phyloP scores from a whole-genome alignment of 2,888 invertebrate genomes.

The Acronicta leporina region DNA sequence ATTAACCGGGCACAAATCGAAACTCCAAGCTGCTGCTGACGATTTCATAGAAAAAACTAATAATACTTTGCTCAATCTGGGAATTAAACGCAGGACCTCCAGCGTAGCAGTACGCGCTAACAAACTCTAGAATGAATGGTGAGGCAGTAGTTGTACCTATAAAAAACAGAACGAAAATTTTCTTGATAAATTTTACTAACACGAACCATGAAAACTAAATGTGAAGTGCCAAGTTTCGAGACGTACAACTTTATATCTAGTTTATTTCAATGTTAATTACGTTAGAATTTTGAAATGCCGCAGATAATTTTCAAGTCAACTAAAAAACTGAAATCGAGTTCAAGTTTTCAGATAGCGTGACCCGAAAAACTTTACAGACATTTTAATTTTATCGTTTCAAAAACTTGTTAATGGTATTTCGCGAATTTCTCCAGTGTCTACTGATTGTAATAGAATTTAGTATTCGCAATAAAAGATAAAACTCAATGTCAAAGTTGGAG shows the following conservation, averaged over 20 bases:
- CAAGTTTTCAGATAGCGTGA: constrained; percentile 35
- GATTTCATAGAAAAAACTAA: no score
- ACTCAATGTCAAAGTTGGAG: constrained; percentile 50
- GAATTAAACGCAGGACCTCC: no score
- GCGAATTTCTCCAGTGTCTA: constrained; percentile 47
- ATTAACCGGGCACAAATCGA: no score
- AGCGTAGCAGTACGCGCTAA: no score
- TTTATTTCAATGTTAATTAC: constrained; percentile 42
- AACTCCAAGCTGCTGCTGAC: no score
- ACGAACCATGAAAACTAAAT: constrained; percentile 12
- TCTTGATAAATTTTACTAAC: not conserved
- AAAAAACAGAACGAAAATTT: not conserved
- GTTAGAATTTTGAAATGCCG: constrained; percentile 20
- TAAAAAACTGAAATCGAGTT: constrained; percentile 40
- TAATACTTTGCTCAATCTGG: no score
- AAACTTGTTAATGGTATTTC: constrained; percentile 53
- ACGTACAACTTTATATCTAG: constrained; percentile 16
- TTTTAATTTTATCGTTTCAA: constrained; percentile 54
- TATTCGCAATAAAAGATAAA: constrained; percentile 55
- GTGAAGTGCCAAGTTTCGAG: constrained; percentile 23
- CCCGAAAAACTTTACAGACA: constrained; percentile 53
- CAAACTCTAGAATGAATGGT: no score
- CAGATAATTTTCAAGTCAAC: constrained; percentile 30
- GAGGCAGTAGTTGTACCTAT: no score
- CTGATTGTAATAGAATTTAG: constrained; percentile 59